Evolutionary conservation across 2,113 vertebrate genomes (phyloP).

Genomic region (Urocolius indicus): DNA sequence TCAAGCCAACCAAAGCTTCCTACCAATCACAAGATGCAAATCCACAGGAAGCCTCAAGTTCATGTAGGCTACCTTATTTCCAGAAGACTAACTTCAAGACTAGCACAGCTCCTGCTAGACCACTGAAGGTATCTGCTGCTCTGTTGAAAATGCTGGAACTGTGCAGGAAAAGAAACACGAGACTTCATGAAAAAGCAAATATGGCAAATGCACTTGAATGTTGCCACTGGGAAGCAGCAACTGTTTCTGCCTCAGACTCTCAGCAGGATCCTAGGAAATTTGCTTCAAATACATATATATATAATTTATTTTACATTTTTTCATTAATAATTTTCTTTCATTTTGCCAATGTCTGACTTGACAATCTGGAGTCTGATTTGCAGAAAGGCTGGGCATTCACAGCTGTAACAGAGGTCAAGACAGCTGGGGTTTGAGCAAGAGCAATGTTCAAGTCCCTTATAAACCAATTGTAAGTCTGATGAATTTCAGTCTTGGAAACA

Average conservation of each 20-base stretch:
- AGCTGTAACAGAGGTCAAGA: constrained; percentile 5
- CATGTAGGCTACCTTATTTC: background rate
- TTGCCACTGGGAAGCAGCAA: background rate
- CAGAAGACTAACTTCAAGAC: background rate
- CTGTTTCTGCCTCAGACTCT: background rate
- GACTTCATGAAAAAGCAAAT: background rate
- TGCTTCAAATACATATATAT: background rate
- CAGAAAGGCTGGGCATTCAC: background rate
- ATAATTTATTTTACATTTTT: background rate
- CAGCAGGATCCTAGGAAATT: background rate
- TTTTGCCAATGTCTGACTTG: background rate
- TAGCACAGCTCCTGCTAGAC: background rate
- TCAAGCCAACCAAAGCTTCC: background rate
- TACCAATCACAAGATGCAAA: background rate
- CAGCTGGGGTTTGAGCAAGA: background rate
- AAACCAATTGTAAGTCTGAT: background rate
- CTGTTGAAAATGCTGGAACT: background rate
- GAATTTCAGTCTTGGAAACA: background rate
- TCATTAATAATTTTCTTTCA: background rate
- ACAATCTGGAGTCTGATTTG: background rate
- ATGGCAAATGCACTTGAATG: background rate
- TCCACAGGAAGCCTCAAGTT: background rate
- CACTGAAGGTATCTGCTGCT: background rate
- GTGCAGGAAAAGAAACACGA: background rate
- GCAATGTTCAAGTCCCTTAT: background rate